These are phyloP conservation scores for Pyrocephalus nanus DNA, from an alignment of 2,797 vertebrate genomes.

Conservation along the genomic window DNA sequence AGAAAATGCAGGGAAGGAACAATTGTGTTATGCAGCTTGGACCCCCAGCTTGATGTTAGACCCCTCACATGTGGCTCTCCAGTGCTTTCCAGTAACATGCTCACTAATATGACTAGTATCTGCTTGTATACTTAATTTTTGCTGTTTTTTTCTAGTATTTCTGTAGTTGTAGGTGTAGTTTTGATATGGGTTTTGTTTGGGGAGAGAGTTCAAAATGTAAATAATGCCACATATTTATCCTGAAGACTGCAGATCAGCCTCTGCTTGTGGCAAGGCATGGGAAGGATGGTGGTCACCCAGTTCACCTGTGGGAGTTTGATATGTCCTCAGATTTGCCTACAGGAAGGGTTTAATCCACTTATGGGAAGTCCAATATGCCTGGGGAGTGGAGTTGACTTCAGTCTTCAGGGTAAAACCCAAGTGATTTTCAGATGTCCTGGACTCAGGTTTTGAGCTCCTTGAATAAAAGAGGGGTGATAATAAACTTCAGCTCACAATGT, in stretches of 20 bases:
- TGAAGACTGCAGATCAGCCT: not conserved
- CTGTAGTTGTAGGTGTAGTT: not conserved
- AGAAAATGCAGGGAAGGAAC: not conserved
- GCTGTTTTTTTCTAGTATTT: not conserved
- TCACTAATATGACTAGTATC: not conserved
- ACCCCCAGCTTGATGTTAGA: not conserved
- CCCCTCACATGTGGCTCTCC: not conserved
- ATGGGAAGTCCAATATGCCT: not conserved
- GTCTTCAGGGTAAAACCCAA: not conserved
- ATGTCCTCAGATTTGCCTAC: not conserved
- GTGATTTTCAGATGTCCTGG: not conserved
- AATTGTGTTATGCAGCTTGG: not conserved
- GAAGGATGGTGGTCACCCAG: not conserved
- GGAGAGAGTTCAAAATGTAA: not conserved
- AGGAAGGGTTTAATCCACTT: not conserved
- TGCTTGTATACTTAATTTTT: not conserved
- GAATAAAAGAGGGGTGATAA: not conserved
- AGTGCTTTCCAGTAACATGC: not conserved
- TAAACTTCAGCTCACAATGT: not conserved
- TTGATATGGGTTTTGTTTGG: fast-evolving
- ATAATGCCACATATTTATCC: not conserved
- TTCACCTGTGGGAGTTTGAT: not conserved
- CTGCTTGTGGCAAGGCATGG: not conserved
- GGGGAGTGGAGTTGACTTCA: not conserved
- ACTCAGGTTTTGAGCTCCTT: not conserved